Evolutionary conservation across 2,113 vertebrate species (phyloP).

Genomic region (Pterocles gutturalis): DNA sequence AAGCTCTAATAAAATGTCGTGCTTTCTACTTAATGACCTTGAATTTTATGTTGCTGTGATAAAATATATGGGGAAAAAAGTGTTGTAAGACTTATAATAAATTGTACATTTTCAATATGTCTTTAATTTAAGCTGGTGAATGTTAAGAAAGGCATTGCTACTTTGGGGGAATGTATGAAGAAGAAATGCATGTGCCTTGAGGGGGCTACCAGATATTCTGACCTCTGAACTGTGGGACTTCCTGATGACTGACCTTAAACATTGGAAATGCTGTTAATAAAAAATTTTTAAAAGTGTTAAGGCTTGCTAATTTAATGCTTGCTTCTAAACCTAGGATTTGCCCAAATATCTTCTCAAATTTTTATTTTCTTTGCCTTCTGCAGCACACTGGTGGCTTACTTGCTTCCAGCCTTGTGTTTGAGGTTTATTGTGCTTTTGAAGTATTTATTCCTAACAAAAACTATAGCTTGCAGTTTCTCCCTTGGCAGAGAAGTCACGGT

Average conservation of each 20-base stretch:
- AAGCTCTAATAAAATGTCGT: background rate
- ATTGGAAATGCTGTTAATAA: constrained; percentile 3
- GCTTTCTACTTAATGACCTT: background rate
- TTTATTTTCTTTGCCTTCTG: background rate
- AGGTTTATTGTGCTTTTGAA: background rate
- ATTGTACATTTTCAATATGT: background rate
- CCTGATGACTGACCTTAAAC: background rate
- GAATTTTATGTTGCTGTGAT: background rate
- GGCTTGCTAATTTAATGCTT: background rate
- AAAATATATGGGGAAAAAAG: background rate
- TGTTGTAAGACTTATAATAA: background rate
- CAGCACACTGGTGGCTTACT: background rate
- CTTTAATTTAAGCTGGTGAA: constrained; percentile 14
- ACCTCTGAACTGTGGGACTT: constrained; percentile 1
- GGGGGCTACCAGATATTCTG: background rate
- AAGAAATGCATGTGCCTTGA: background rate
- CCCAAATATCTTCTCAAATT: background rate
- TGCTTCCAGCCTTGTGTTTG: background rate
- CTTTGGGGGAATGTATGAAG: background rate
- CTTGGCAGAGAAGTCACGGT: background rate
- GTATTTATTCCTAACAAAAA: background rate
- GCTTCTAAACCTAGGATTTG: background rate
- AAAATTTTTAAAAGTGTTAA: background rate
- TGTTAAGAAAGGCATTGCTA: background rate
- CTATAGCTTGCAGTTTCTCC: background rate